These are phyloP conservation scores for Peromyscus melanophrys DNA, from an alignment of 2,797 vertebrate species.

Conservation along the genomic window DNA sequence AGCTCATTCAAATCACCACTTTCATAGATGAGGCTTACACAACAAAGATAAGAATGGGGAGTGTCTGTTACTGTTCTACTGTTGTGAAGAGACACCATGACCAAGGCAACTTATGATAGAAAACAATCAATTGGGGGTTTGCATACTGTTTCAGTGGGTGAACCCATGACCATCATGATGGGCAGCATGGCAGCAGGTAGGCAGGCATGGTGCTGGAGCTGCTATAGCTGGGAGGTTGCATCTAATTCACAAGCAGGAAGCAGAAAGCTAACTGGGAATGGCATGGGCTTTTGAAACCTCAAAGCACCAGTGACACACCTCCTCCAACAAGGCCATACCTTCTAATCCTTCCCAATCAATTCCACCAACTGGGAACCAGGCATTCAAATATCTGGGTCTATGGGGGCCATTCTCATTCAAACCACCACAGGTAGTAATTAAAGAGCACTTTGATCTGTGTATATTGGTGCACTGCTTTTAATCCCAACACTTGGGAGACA, in stretches of 20 bases:
- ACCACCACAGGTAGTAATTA: not conserved
- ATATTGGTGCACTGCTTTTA: not conserved
- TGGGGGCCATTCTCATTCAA: not conserved
- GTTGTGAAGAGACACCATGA: not conserved
- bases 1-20: not conserved
- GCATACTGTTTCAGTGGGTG: not conserved
- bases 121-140: not conserved
- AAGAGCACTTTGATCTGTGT: not conserved
- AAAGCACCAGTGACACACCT: not conserved
- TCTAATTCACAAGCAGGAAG: not conserved
- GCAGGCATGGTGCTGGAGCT: not conserved
- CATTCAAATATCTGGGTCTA: not conserved
- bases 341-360: not conserved
- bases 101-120: not conserved
- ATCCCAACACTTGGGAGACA: not conserved
- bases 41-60: not conserved
- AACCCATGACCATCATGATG: not conserved
- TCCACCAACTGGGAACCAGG: not conserved
- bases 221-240: not conserved
- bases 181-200: not conserved
- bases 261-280: not conserved
- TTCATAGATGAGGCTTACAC: not conserved
- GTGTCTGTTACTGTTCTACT: not conserved
- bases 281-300: not conserved
- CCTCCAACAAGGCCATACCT: not conserved